Conservation (phyloP, 2,113 vertebrate genomes). For the Strix uralensis region DNA sequence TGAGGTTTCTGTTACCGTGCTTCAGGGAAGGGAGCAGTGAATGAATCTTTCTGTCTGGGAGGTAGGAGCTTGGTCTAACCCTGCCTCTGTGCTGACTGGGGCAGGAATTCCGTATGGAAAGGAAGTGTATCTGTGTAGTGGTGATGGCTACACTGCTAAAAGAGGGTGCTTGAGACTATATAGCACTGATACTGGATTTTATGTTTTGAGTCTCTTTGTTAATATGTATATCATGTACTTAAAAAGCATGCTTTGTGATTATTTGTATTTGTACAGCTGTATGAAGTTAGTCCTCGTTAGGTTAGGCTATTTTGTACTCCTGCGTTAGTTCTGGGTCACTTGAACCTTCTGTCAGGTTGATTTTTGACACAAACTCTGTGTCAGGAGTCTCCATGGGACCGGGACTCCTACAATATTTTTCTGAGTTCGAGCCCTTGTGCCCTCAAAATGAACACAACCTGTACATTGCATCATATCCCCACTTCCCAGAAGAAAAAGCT, state of each 20-base stretch:
- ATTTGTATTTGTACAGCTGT: not conserved
- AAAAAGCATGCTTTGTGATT: not conserved
- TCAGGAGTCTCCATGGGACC: not conserved
- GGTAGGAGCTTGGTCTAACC: not conserved
- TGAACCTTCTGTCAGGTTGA: not conserved
- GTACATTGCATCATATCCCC: not conserved
- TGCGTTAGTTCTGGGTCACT: not conserved
- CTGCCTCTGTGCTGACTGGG: not conserved
- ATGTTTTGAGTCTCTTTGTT: not conserved
- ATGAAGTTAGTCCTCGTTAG: not conserved
- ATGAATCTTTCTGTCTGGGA: not conserved
- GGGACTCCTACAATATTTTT: not conserved
- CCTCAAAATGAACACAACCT: not conserved
- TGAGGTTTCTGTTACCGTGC: not conserved
- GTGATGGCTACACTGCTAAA: not conserved
- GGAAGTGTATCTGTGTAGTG: not conserved
- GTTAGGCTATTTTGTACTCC: not conserved
- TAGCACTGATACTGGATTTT: not conserved
- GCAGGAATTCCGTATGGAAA: not conserved
- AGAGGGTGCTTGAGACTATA: not conserved
- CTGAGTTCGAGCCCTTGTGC: not conserved
- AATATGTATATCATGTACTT: accelerated
- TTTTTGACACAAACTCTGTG: not conserved
- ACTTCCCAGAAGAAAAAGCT: not conserved
- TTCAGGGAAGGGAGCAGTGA: not conserved